These are phyloP conservation scores for Formica exsecta DNA, from an alignment of 1,140 invertebrate species.

Conservation along the genomic window DNA sequence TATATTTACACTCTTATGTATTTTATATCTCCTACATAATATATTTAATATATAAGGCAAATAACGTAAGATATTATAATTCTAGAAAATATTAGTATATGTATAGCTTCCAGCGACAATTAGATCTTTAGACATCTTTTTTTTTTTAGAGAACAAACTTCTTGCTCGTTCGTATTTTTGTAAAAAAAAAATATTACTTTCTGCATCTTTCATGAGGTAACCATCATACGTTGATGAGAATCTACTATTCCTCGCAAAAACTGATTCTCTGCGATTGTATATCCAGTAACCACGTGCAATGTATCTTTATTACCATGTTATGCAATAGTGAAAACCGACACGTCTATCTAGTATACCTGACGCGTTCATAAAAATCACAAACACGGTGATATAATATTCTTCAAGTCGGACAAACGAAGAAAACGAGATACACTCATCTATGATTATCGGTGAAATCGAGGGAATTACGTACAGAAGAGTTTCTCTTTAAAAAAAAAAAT, in stretches of 20 bases:
- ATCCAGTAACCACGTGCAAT: conserved; percentile 3
- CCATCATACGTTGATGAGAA: not conserved
- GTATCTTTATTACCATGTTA: conserved; percentile 57
- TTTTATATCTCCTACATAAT: not conserved
- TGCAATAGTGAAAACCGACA: conserved; percentile 64
- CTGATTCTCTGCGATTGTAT: conserved; percentile 5
- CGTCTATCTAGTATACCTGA: conserved; percentile 8
- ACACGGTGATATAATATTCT: conserved; percentile 51
- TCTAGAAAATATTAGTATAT: not conserved
- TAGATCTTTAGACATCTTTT: not conserved
- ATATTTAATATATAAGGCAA: not conserved
- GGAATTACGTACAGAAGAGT: not conserved
- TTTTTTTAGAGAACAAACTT: not conserved
- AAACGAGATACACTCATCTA: conserved; percentile 36
- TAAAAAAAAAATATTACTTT: not conserved
- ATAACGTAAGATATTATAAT: not conserved
- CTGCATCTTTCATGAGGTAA: not conserved
- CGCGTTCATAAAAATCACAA: conserved; percentile 13
- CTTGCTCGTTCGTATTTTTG: not conserved
- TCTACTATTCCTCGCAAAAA: conserved; percentile 27
- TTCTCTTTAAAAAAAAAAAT: not conserved
- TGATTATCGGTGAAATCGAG: conserved; percentile 27
- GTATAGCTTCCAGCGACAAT: not conserved
- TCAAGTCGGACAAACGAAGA: conserved; percentile 14
- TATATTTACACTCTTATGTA: not conserved